These are phyloP conservation scores for Cyphomyrus plagiostoma DNA, from an alignment of 2,113 vertebrate genomes.

Conservation along the genomic window DNA sequence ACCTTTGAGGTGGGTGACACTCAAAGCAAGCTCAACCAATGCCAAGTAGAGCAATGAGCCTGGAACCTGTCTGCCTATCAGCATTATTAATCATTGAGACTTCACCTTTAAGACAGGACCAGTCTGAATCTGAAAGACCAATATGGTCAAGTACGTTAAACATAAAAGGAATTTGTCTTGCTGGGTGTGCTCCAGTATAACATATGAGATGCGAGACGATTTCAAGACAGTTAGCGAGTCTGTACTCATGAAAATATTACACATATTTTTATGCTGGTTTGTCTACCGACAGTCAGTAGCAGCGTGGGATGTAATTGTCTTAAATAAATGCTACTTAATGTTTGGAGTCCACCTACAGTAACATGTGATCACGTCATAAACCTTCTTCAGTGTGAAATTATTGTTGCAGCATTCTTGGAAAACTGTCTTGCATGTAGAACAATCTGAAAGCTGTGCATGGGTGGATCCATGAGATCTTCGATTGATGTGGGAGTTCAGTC, in stretches of 20 bases:
- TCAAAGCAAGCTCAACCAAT: not conserved
- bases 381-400: not conserved
- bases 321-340: not conserved
- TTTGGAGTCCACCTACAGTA: not conserved
- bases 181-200: not conserved
- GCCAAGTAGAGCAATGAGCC: not conserved
- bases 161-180: not conserved
- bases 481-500: not conserved
- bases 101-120: not conserved
- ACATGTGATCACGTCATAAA: not conserved
- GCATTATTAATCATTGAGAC: not conserved
- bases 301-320: not conserved
- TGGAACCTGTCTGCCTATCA: not conserved
- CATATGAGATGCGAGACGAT: not conserved
- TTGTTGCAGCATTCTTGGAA: not conserved
- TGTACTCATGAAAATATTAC: not conserved
- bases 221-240: not conserved
- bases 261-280: not conserved
- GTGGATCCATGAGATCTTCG: not conserved
- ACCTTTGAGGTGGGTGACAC: constrained; percentile 85
- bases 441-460: not conserved
- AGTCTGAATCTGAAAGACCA: not conserved
- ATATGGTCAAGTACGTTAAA: not conserved
- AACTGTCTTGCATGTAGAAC: not conserved
- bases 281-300: not conserved